These are phyloP conservation scores for Caenorhabditis briggsae DNA, from an alignment of 1,140 invertebrate species.

Conservation along the genomic window DNA sequence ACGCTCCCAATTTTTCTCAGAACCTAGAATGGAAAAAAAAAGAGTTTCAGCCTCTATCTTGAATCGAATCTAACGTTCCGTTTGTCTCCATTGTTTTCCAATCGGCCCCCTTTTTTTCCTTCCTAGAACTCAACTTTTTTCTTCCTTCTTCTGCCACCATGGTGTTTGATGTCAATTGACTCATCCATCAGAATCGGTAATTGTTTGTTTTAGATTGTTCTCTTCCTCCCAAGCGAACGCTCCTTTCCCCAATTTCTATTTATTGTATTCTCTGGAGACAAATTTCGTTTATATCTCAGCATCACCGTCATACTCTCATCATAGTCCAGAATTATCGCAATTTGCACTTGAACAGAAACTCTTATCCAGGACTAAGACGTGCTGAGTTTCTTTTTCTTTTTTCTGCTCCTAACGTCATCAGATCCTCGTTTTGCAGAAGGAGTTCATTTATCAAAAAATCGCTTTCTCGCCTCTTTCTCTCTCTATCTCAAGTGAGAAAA, in stretches of 20 bases:
- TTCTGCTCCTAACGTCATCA: constrained; percentile 24
- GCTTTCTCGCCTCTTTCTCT: neutral
- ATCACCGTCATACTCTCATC: constrained; percentile 1
- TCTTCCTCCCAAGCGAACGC: neutral
- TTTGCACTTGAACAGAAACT: constrained; percentile 21
- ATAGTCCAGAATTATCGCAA: constrained; percentile 3
- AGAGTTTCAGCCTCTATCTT: no score
- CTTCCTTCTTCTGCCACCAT: constrained; percentile 11
- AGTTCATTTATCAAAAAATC: constrained; percentile 34
- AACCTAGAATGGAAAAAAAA: no score
- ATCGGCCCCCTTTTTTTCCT: neutral
- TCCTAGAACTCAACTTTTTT: neutral
- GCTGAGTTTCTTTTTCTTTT: neutral
- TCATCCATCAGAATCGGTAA: constrained; percentile 3
- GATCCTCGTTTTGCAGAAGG: constrained; percentile 6
- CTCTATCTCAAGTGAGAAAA: neutral
- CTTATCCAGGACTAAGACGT: neutral
- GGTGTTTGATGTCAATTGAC: constrained; percentile 37
- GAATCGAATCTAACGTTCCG: neutral
- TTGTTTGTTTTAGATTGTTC: neutral
- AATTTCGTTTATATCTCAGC: constrained; percentile 20
- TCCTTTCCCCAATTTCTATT: neutral
- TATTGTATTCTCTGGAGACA: constrained; percentile 16
- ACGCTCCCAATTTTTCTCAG: no score
- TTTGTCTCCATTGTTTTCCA: no score